Evolutionary conservation across 2,113 vertebrate genomes (phyloP).

Genomic region (Equus przewalskii): DNA sequence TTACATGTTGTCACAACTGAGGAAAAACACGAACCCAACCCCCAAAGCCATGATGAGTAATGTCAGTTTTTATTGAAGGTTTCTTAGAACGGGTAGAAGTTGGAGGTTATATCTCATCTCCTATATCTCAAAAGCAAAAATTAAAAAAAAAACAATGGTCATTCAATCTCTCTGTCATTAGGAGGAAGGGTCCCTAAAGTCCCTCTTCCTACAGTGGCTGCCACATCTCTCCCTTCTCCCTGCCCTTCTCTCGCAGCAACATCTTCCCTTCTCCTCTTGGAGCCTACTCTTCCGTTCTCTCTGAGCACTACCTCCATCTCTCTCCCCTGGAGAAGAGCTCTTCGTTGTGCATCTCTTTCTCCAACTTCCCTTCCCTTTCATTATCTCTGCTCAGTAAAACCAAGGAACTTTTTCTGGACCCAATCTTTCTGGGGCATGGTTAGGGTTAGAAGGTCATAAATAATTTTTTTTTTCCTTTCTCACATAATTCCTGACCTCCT

Average conservation of each 20-base stretch:
- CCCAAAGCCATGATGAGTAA: background rate
- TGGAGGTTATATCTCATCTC: background rate
- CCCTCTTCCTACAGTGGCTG: background rate
- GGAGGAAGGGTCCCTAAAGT: background rate
- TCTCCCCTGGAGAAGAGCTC: background rate
- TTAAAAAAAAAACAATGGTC: background rate
- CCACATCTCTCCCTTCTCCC: background rate
- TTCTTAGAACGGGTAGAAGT: background rate
- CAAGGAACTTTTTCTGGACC: background rate
- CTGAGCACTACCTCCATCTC: background rate
- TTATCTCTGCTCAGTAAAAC: conserved; percentile 1
- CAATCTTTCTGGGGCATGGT: background rate
- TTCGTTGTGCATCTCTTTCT: background rate
- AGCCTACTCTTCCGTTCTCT: background rate
- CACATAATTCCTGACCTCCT: background rate
- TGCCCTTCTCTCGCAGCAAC: background rate
- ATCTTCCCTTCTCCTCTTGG: background rate
- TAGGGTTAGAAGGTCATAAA: background rate
- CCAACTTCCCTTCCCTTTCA: background rate
- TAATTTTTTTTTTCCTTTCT: background rate
- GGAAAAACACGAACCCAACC: background rate
- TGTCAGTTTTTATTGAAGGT: background rate
- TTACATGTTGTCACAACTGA: background rate
- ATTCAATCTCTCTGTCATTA: background rate
- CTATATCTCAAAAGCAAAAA: background rate